These are phyloP conservation scores for Lycocerus yunnanus DNA, from an alignment of 2,888 invertebrate species.

Conservation along the genomic window DNA sequence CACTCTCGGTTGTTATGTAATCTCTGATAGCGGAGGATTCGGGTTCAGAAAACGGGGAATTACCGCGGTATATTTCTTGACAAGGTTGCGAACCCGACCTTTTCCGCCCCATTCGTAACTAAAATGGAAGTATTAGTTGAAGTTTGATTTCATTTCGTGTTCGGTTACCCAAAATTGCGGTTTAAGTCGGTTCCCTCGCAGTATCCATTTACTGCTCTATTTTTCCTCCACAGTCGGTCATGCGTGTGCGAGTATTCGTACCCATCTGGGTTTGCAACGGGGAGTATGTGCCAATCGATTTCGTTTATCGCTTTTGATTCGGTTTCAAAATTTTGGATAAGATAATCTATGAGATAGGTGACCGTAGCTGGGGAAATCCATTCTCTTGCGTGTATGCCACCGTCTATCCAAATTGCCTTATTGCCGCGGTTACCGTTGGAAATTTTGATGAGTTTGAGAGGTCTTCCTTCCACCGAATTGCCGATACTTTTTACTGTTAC, in stretches of 20 bases:
- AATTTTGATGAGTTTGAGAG: conserved; percentile 72
- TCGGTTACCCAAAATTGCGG: conserved; percentile 76
- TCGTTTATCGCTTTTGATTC: conserved; percentile 71
- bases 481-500: conserved; percentile 78
- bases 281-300: conserved; percentile 81
- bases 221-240: conserved; percentile 85
- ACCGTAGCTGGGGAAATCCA: conserved; percentile 85
- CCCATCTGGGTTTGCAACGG: conserved; percentile 82
- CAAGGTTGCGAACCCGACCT: conserved; percentile 86
- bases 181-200: conserved; percentile 83
- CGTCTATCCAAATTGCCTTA: conserved; percentile 74
- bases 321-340: conserved; percentile 70
- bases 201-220: conserved; percentile 63
- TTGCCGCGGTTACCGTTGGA: conserved; percentile 69
- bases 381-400: conserved; percentile 86
- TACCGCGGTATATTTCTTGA: conserved; percentile 79
- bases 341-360: conserved; percentile 73
- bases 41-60: conserved; percentile 82
- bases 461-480: conserved; percentile 71
- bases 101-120: conserved; percentile 83
- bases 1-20: conserved; percentile 55
- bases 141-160: conserved; percentile 41
- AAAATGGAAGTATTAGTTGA: not conserved
- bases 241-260: conserved; percentile 83
- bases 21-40: conserved; percentile 73